Conservation (phyloP, 2,888 invertebrate species). For the Brachypterus glaber region DNA sequence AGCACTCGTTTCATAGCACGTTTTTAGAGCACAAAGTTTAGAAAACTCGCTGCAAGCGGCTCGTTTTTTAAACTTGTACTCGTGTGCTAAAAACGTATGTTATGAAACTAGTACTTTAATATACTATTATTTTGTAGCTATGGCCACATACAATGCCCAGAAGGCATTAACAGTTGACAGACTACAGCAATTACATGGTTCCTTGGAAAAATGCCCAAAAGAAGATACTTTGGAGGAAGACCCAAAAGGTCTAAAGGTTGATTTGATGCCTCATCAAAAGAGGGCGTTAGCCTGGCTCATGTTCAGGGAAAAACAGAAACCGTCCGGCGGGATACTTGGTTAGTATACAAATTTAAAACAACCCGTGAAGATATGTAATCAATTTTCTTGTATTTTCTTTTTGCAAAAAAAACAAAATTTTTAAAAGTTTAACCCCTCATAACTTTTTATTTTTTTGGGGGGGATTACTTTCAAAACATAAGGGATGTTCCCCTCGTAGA, state of each 20-base stretch:
- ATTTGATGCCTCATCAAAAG: constrained; percentile 74
- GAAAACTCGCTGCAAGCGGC: too few species aligned
- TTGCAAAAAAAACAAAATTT: too few species aligned
- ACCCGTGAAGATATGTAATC: too few species aligned
- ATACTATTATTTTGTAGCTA: constrained; percentile 41
- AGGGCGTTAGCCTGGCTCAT: constrained; percentile 79
- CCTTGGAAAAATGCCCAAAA: constrained; percentile 56
- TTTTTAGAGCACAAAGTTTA: too few species aligned
- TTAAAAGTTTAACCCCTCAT: too few species aligned
- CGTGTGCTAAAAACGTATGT: too few species aligned
- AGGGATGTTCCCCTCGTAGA: constrained; percentile 8
- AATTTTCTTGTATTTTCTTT: too few species aligned
- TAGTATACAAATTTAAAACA: constrained; percentile 21
- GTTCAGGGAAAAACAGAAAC: constrained; percentile 83
- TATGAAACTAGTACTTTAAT: background rate
- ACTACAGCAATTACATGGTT: constrained; percentile 60
- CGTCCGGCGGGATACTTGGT: constrained; percentile 80
- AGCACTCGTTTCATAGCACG: too few species aligned
- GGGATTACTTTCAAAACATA: too few species aligned
- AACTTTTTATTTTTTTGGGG: too few species aligned
- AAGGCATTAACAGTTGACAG: constrained; percentile 61
- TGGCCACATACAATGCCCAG: constrained; percentile 59
- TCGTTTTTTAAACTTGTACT: too few species aligned
- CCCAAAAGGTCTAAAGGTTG: constrained; percentile 54
- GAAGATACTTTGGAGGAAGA: constrained; percentile 49